These are phyloP conservation scores for Lasioglossum vierecki DNA, from an alignment of 2,888 invertebrate genomes.

Conservation along the genomic window DNA sequence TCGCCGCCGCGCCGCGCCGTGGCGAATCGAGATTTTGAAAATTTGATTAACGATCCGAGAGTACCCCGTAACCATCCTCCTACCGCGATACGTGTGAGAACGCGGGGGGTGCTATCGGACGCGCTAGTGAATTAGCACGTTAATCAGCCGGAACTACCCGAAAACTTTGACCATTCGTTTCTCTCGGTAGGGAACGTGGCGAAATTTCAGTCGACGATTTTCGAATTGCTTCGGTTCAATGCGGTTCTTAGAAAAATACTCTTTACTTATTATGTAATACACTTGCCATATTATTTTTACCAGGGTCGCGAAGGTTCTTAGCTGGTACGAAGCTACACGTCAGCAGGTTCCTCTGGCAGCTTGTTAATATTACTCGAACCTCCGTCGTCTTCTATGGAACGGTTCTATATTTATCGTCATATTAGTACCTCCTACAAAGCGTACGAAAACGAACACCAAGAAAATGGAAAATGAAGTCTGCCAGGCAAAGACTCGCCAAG, in stretches of 20 bases:
- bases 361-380: background rate
- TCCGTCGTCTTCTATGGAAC: background rate
- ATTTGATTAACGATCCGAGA: slow-evolving; percentile 38
- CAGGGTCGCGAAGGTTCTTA: too few species aligned
- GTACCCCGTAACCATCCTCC: too few species aligned
- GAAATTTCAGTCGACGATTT: background rate
- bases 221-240: background rate
- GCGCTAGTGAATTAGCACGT: slow-evolving; percentile 32
- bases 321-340: too few species aligned
- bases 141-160: slow-evolving; percentile 33
- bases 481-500: background rate
- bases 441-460: slow-evolving; percentile 5
- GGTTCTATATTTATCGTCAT: background rate
- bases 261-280: too few species aligned
- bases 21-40: slow-evolving; percentile 45
- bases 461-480: background rate
- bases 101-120: background rate
- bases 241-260: background rate
- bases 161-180: background rate
- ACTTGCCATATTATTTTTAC: too few species aligned
- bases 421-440: slow-evolving; percentile 13
- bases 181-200: background rate
- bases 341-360: background rate
- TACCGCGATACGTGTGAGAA: slow-evolving; percentile 20
- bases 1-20: background rate